Evolutionary conservation across 2,797 vertebrate genomes (phyloP).

Genomic region (Onychomys leucogaster): DNA sequence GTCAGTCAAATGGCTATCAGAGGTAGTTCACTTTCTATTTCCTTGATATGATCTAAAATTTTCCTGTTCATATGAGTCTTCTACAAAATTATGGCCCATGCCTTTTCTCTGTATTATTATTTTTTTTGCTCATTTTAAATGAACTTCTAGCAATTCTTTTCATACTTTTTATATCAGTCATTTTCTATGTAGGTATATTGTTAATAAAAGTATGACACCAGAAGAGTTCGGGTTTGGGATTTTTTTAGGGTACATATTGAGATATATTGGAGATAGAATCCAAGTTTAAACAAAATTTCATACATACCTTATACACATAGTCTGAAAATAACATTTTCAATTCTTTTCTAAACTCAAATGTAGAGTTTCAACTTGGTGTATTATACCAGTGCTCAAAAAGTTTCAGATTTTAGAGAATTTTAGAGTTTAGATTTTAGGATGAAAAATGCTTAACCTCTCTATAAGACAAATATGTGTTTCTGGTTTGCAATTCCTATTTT

Average conservation of each 20-base stretch:
- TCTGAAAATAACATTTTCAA: not conserved
- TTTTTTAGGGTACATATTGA: not conserved
- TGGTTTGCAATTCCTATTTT: conserved; percentile 17
- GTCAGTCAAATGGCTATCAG: not conserved
- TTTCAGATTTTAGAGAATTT: not conserved
- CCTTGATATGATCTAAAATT: not conserved
- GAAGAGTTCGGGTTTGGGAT: not conserved
- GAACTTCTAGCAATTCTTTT: conserved; percentile 43
- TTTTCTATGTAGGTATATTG: not conserved
- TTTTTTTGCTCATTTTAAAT: conserved; percentile 38
- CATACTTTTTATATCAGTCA: not conserved
- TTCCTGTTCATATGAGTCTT: not conserved
- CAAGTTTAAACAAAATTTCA: not conserved
- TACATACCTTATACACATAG: not conserved
- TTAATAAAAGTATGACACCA: not conserved
- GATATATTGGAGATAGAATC: not conserved
- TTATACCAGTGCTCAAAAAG: not conserved
- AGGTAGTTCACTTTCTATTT: conserved; percentile 9
- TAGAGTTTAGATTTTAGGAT: not conserved
- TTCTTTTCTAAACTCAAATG: not conserved
- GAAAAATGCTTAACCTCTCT: not conserved
- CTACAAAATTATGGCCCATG: not conserved
- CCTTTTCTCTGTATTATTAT: not conserved
- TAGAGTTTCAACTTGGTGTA: not conserved
- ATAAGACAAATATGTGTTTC: not conserved